A percentile compares a stretch with the other conserved stretches of the same genome.
Evolutionary conservation across 2,113 vertebrate species (phyloP).

Genomic region (Apeltes quadracus): DNA sequence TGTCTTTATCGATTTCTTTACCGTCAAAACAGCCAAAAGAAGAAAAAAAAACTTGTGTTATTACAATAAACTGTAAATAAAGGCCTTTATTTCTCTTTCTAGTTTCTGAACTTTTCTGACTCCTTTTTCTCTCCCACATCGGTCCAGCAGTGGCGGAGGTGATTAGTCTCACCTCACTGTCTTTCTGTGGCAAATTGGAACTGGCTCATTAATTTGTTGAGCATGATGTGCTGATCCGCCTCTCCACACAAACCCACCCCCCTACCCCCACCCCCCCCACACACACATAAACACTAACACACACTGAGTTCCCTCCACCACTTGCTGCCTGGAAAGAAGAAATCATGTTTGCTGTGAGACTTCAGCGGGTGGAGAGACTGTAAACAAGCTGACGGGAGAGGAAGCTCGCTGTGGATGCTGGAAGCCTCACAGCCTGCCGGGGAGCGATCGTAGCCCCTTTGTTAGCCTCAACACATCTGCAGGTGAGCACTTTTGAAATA

Average conservation of each 20-base stretch:
- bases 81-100: neutral
- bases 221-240: constrained; percentile 59
- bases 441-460: constrained; percentile 16
- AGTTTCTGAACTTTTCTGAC: neutral
- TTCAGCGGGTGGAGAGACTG: constrained; percentile 38
- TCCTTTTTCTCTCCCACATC: neutral
- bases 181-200: constrained; percentile 55
- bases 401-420: constrained; percentile 56
- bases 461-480: constrained; percentile 31
- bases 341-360: constrained; percentile 63
- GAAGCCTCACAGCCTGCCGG: constrained; percentile 34
- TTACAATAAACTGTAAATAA: neutral
- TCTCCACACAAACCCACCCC: constrained; percentile 11
- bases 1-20: neutral
- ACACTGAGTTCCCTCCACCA: constrained; percentile 41
- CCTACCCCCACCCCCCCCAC: constrained; percentile 21
- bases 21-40: neutral
- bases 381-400: constrained; percentile 63
- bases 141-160: constrained; percentile 9
- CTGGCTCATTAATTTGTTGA: constrained; percentile 66
- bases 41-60: neutral
- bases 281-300: neutral
- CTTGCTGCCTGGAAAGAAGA: constrained; percentile 41
- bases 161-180: constrained; percentile 56
- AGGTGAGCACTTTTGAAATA: constrained; percentile 55